Conservation (phyloP, 64 coral and sea anemone genomes). For the Stichodactyla helianthus region DNA sequence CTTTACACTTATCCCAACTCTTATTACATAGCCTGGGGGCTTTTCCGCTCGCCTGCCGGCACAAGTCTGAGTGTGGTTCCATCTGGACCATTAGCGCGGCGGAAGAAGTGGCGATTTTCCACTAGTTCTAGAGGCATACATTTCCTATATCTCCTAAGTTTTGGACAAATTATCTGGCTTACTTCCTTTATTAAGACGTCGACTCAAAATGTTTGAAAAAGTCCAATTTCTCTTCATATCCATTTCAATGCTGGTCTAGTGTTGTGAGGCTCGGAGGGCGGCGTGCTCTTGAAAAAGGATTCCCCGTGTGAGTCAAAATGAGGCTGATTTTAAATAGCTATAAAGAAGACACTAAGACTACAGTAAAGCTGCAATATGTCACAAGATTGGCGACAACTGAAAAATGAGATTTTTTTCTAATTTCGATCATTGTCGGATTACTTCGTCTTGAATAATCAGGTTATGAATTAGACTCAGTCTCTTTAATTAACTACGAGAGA, state of each 20-base stretch:
- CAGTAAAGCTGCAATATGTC: neutral
- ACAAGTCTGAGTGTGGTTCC: neutral
- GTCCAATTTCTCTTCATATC: neutral
- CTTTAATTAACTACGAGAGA: neutral
- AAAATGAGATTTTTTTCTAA: neutral
- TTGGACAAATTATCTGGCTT: neutral
- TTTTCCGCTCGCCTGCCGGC: neutral
- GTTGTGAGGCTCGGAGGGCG: neutral
- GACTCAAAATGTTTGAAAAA: constrained; percentile 8
- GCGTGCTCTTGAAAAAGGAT: neutral
- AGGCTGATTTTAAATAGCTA: neutral
- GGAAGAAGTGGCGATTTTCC: constrained; percentile 15
- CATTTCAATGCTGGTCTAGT: neutral
- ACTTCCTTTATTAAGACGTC: constrained; percentile 7
- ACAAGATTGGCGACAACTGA: neutral
- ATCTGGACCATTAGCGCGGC: neutral
- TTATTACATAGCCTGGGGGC: constrained; percentile 5
- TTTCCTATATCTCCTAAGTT: constrained; percentile 1
- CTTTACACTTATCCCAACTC: constrained; percentile 17
- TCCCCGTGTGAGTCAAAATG: neutral
- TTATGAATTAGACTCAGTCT: neutral
- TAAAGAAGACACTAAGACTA: neutral
- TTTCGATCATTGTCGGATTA: neutral
- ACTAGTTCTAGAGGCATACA: neutral
- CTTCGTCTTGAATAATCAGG: neutral